Evolutionary conservation across 2,113 vertebrate species (phyloP), one percentile per base, ranked within the genome.

Genomic region (Pagrus major): DNA sequence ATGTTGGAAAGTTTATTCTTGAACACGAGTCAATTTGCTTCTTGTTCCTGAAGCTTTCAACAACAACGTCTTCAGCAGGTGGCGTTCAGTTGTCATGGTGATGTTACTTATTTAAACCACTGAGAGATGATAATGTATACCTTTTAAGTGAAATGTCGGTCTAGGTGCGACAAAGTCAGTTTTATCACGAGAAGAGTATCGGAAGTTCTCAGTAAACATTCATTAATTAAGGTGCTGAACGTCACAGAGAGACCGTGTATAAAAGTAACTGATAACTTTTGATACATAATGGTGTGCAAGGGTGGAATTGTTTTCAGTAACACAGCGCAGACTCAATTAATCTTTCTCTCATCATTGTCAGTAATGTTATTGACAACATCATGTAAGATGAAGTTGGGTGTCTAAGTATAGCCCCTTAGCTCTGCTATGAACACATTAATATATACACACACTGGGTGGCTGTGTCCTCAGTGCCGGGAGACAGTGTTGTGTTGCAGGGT

Each of bases 401-500:
- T 80, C 44, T 44, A 56, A 47, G 61, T 74, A 27, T 44, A 64
- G 58, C 29, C 35, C 21, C 21, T 56, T 58, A 47, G 23, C 31
- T 71, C 33, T 73, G 61, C 66, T 78, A 73, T 61, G 6, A 23
- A 47, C 23, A 63, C n/a, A 12, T 69, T 71, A 2, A 73, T 78
- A 52, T 37, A 56, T 79, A 71, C 51, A 11, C 18, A 44, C 70
- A 52, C 10, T 71, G 46, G 27, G 41, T 71, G 70, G 61, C 52
- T 84, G 70, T 80, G 56, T 68, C 71, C 52, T 72, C 29, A 64
- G 46, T 75, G 56, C 54, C 76, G 33, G 63, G 71, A 78, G 67
- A 69, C 66, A 35, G 69, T n/a, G 58, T 41, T 46, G 31, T 80
- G 80, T 79, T 76, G 63, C 77, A 73, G 90, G 88, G 90, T 80